These are phyloP conservation scores for Antheraea mylitta DNA, from an alignment of 1,140 invertebrate genomes.

Conservation along the genomic window DNA sequence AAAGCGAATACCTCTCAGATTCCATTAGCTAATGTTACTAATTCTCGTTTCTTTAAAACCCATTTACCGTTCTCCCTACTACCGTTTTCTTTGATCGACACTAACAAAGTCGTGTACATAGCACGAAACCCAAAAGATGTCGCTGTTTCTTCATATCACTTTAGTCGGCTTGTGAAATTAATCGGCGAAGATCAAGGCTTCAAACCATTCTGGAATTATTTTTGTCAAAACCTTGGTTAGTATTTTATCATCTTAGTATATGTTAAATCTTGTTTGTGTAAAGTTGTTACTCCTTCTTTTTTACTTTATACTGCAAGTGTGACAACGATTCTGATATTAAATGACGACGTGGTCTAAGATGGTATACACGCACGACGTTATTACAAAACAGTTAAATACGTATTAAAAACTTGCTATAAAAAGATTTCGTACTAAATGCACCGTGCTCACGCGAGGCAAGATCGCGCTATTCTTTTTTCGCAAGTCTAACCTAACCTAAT, in stretches of 20 bases:
- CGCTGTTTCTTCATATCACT: constrained; percentile 87
- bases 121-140: constrained; percentile 90
- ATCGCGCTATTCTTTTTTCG: no score
- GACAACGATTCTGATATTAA: no score
- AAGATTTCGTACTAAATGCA: no score
- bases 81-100: constrained; percentile 62
- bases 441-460: no score
- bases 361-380: no score
- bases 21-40: constrained; percentile 17
- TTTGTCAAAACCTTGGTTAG: constrained; percentile 83
- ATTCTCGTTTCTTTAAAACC: constrained; percentile 84
- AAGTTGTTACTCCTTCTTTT: no score
- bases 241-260: constrained; percentile 12
- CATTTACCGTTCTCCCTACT: constrained; percentile 85
- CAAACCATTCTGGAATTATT: constrained; percentile 85
- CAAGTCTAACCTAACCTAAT: no score
- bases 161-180: constrained; percentile 79
- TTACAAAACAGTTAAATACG: no score
- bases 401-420: no score
- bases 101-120: constrained; percentile 83
- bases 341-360: no score
- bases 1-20: constrained; percentile 43
- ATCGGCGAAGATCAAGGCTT: constrained; percentile 84
- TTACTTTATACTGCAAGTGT: no score
- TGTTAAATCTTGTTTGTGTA: no score